Conservation (phyloP, 2,888 invertebrate genomes). For the Lepidonotus clava region DNA sequence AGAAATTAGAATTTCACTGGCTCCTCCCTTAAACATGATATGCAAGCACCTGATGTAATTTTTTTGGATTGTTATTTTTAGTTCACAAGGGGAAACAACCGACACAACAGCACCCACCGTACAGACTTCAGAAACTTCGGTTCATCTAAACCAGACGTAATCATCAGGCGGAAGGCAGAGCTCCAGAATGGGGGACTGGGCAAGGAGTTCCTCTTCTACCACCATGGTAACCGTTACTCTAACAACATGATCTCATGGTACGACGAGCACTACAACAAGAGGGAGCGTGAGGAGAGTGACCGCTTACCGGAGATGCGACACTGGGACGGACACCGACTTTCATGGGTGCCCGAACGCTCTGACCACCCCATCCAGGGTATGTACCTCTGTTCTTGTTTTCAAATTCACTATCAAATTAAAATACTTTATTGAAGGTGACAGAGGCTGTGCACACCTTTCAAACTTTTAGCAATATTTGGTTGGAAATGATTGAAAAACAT, state of each 20-base stretch:
- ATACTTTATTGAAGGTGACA: too few species aligned
- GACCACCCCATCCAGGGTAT: constrained; percentile 78
- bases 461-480: too few species aligned
- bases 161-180: constrained; percentile 72
- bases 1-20: too few species aligned
- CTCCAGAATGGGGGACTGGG: constrained; percentile 74
- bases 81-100: constrained; percentile 72
- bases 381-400: too few species aligned
- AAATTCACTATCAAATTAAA: too few species aligned
- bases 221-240: constrained; percentile 77
- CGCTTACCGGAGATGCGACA: constrained; percentile 71
- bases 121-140: constrained; percentile 74
- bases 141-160: constrained; percentile 73
- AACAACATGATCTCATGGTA: constrained; percentile 79
- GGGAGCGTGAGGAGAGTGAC: constrained; percentile 71
- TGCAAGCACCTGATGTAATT: too few species aligned
- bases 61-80: too few species aligned
- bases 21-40: too few species aligned
- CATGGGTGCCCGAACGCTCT: constrained; percentile 78
- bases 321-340: constrained; percentile 75
- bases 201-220: constrained; percentile 75
- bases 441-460: too few species aligned
- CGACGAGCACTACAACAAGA: constrained; percentile 78
- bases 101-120: constrained; percentile 76
- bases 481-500: too few species aligned